Conservation (phyloP, 2,888 invertebrate species). For the Ommatoiulus sabulosus region DNA sequence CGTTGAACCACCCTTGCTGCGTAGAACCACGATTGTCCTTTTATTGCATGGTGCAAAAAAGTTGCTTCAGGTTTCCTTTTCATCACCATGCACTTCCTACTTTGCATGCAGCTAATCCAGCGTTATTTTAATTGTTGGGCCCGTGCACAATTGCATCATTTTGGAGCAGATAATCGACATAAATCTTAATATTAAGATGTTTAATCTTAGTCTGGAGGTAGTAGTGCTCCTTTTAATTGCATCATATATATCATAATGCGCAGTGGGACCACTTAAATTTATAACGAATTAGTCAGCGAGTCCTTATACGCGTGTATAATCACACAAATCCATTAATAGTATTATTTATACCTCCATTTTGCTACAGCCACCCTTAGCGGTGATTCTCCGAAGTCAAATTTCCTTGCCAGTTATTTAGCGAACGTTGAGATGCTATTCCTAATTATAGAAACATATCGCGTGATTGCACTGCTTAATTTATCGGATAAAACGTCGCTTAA, state of each 20-base stretch:
- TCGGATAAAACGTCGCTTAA: neutral
- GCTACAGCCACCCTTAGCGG: neutral
- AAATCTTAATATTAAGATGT: neutral
- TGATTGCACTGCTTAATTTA: neutral
- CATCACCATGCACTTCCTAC: neutral
- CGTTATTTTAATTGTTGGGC: neutral
- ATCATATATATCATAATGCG: too few relatives aligned
- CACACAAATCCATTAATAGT: too few relatives aligned
- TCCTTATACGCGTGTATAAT: too few relatives aligned
- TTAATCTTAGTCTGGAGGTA: neutral
- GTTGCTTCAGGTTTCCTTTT: neutral
- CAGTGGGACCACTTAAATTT: neutral
- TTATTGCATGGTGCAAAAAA: neutral
- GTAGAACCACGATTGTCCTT: neutral
- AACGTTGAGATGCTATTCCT: neutral
- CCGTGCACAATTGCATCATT: neutral
- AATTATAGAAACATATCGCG: neutral
- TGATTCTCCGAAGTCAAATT: neutral
- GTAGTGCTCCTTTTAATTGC: too few relatives aligned
- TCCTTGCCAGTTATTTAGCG: too few relatives aligned
- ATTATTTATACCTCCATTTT: too few relatives aligned
- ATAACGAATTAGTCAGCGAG: neutral
- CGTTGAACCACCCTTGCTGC: neutral
- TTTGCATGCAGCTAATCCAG: neutral
- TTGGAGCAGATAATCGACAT: neutral